Evolutionary conservation across 1,140 invertebrate species (phyloP), one percentile per base, ranked within the genome.

Genomic region (Planococcus citri): DNA sequence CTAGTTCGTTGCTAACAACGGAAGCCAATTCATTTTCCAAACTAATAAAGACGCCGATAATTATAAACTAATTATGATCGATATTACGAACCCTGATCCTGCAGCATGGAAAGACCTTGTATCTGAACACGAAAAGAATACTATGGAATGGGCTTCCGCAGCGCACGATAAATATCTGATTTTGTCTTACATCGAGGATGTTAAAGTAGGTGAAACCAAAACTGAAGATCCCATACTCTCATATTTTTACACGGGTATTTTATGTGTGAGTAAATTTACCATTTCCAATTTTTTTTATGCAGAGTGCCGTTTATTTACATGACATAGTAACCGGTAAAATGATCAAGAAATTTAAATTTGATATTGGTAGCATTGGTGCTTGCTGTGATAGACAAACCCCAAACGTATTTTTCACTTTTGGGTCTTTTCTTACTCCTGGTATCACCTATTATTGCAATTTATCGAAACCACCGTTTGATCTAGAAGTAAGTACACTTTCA

Each of bases 41-140:
- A 98, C 96, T 25, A 98, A 98, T 79, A 91, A 93, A 80, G 86
- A 94, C 79, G 91, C 96, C 17, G 88, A 92, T 21, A 95, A 94
- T 77, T 96, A 93, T 78, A 86, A 88, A 72, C 80, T 98, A n/a
- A 87, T 98, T 74, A 84, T 84, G 71, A 71, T 71, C n/a, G 67
- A 71, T 38, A 24, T 71, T 58, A 25, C 41, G 24, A 41, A 93
- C 97, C 73, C 91, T 98, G 80, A 84, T 98, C n/a, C 79, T 79
- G 84, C 88, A 69, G 87, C 92, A 74, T 98, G 95, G 95, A 79
- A 79, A 20, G 89, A 87, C 6, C 79, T 98, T 2, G 82, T 99
- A 70, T 79, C 87, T 17, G 93, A 98, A 81, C 85, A 98, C 79
- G 78, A 85, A 20, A 87, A 86, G 67, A 87, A 96, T 80, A 94